These are phyloP conservation scores for Tokudaia muenninki DNA, from an alignment of 2,797 vertebrate species.

Conservation along the genomic window DNA sequence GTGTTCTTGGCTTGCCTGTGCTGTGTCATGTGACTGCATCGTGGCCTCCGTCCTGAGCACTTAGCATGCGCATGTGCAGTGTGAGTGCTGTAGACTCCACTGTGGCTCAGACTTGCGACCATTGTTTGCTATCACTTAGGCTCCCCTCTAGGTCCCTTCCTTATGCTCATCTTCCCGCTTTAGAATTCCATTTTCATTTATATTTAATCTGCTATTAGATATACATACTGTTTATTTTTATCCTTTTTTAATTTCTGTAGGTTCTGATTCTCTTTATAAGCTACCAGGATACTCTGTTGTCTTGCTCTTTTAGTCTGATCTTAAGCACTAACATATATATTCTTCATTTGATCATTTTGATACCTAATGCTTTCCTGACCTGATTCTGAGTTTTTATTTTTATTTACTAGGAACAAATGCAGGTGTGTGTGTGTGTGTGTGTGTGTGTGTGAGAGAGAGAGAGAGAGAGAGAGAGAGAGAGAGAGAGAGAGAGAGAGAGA, in stretches of 20 bases:
- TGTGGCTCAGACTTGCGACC: not conserved
- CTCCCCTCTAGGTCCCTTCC: not conserved
- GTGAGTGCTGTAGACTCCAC: not conserved
- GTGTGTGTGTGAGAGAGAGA: not conserved
- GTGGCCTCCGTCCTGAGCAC: not conserved
- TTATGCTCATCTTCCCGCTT: not conserved
- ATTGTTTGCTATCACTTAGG: not conserved
- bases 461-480: too few relatives aligned
- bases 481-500: too few relatives aligned
- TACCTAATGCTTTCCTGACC: not conserved
- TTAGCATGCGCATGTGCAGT: not conserved
- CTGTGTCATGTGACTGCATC: not conserved
- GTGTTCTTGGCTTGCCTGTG: not conserved
- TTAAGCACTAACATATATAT: not conserved
- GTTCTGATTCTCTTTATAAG: constrained; percentile 21
- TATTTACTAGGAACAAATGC: not conserved
- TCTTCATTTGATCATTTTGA: not conserved
- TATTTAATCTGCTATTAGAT: constrained; percentile 8
- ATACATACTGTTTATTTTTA: not conserved
- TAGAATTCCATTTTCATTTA: constrained; percentile 6
- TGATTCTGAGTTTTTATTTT: constrained; percentile 3
- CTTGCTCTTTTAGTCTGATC: not conserved
- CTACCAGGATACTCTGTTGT: not conserved
- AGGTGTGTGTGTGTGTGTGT: not conserved
- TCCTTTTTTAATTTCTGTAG: constrained; percentile 6